phyloP scores from a whole-genome alignment of 1,140 invertebrate genomes.

The Apis mellifera region DNA sequence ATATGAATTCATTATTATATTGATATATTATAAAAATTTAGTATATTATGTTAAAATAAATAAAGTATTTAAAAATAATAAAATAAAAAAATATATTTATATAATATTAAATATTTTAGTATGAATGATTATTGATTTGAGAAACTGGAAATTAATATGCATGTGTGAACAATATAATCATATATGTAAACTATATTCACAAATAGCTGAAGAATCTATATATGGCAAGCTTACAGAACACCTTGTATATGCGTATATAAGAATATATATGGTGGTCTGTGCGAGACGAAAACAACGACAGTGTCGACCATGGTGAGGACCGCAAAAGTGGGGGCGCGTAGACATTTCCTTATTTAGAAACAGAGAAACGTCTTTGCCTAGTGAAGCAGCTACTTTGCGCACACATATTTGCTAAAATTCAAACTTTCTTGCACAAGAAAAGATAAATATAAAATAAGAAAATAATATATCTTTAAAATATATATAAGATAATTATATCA shows the following conservation, averaged over 20 bases:
- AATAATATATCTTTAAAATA: background rate
- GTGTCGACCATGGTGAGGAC: constrained; percentile 20
- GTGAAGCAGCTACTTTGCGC: background rate
- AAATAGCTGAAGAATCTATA: constrained; percentile 36
- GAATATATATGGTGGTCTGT: background rate
- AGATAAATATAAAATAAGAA: background rate
- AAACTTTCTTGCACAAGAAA: background rate
- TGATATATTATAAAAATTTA: background rate
- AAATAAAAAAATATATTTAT: background rate
- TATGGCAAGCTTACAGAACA: constrained; percentile 33
- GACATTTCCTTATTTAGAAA: constrained; percentile 74
- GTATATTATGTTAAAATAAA: background rate
- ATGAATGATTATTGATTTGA: constrained; percentile 9
- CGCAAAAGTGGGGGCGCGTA: constrained; percentile 54
- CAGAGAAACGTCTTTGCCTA: constrained; percentile 60
- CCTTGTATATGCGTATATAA: constrained; percentile 4
- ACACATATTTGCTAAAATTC: background rate
- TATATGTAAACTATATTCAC: background rate
- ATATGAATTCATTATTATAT: background rate
- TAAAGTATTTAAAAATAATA: background rate
- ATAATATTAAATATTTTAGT: background rate
- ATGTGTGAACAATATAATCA: background rate
- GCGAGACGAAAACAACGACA: constrained; percentile 44
- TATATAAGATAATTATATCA: too few species aligned
- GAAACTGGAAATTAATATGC: background rate